A percentile compares a stretch with the other conserved stretches of the same genome.
Conservation (phyloP, 2,797 vertebrate species). For the Monodelphis domestica region DNA sequence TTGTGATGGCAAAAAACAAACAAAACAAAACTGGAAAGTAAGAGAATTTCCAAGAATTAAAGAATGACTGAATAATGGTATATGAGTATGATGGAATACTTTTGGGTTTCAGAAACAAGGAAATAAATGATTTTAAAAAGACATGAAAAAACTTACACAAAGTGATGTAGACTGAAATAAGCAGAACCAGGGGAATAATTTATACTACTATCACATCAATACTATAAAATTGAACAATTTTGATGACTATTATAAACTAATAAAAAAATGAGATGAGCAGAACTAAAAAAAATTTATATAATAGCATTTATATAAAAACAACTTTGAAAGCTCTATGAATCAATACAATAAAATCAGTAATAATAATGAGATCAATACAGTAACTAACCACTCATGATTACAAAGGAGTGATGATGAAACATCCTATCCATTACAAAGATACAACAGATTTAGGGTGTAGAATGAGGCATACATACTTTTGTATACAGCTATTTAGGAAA, state of each 20-base stretch:
- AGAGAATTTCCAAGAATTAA: neutral
- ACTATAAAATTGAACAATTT: neutral
- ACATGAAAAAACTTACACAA: neutral
- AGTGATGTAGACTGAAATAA: neutral
- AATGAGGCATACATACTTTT: neutral
- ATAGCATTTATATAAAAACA: neutral
- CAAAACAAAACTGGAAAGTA: neutral
- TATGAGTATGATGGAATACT: neutral
- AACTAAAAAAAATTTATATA: neutral
- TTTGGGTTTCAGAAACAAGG: neutral
- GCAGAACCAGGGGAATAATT: neutral
- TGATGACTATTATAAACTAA: neutral
- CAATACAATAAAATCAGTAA: no score
- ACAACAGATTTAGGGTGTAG: neutral
- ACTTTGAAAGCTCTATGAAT: neutral
- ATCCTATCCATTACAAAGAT: neutral
- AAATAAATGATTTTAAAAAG: neutral
- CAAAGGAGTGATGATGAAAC: neutral
- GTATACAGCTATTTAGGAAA: neutral
- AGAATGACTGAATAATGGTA: neutral
- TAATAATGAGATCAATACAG: neutral
- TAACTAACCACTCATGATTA: neutral
- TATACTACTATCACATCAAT: neutral
- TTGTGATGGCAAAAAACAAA: neutral
- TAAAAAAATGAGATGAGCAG: neutral